Evolutionary conservation across 2,113 vertebrate species (phyloP).

Genomic region (Hiodon tergisus): DNA sequence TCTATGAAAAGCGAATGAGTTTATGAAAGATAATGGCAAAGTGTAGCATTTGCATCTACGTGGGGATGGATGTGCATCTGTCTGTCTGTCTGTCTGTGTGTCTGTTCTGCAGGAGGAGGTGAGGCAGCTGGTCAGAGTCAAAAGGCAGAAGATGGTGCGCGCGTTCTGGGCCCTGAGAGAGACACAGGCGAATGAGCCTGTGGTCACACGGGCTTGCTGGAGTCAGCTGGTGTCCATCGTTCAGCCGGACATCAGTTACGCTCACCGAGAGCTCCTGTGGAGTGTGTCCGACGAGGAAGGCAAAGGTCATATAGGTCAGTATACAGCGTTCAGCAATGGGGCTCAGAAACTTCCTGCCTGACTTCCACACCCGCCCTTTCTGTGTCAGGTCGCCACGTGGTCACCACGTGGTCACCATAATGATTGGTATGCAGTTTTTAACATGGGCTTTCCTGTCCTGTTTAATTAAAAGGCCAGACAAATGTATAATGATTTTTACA

Average conservation of each 20-base stretch:
- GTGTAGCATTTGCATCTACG: too few relatives aligned
- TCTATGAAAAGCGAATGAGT: too few relatives aligned
- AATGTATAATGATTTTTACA: too few relatives aligned
- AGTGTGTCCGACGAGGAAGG: conserved; percentile 68
- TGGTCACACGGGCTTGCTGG: conserved; percentile 72
- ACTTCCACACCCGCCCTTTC: neutral
- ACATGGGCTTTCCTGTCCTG: too few relatives aligned
- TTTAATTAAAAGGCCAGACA: too few relatives aligned
- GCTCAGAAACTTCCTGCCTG: neutral
- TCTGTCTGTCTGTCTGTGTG: neutral
- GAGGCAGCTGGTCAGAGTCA: conserved; percentile 79
- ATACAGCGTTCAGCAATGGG: too few relatives aligned
- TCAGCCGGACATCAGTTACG: conserved; percentile 68
- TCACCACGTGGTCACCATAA: neutral
- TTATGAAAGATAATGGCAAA: too few relatives aligned
- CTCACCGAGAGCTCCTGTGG: conserved; percentile 79
- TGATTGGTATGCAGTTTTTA: too few relatives aligned
- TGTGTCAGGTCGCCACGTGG: neutral
- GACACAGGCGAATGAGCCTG: conserved; percentile 50
- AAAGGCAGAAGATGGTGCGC: conserved; percentile 78
- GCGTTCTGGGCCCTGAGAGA: conserved; percentile 84
- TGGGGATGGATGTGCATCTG: neutral
- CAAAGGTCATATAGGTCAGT: conserved; percentile 74
- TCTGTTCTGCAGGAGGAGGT: conserved; percentile 76
- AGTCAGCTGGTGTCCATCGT: conserved; percentile 70